Evolutionary conservation across 2,113 vertebrate genomes (phyloP), one percentile per base, ranked within the genome.

Genomic region (Hemicordylus capensis): DNA sequence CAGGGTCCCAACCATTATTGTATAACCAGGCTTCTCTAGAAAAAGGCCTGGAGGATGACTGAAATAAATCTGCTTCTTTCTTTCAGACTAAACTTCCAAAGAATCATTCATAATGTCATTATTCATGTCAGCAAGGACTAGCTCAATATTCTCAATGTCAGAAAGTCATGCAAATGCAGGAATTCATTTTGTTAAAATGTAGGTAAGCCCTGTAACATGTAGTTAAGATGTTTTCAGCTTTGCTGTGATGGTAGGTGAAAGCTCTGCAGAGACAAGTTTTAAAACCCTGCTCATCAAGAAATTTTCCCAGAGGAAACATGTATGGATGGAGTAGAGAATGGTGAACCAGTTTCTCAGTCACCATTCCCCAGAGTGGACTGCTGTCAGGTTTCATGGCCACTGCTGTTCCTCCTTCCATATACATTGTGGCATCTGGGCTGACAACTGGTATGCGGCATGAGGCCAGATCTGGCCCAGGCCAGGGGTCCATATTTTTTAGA

Each of bases 61-160:
- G 90, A 77, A 86, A 87, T 88, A 90, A 95, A 91, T 89, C 93
- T 89, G 93, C 94, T 92, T 92, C 90, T 95, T 93, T 86, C 91
- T 92, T 87, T 91, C 85, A 94, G 94, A 95, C 94, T 90, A 92
- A 96, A 93, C 94, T 94, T 93, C 66, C 84, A 0, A 1, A 11
- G 76, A 88, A 80, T 92, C 86, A 96, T 92, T 92, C 58, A 63
- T 42, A 66, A 66, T 24, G 14, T 44, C 11, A 46, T 69, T 70
- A 70, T n/a, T 54, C 58, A 34, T 77, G 54, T 42, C 37, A 70
- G 12, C 84, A 0, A 2, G 34, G 80, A 89, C 78, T 90, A 88
- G 94, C 91, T 90, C 89, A 79, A 89, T 3, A 10, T 19, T 54
- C 90, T 89, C 89, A 93, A 90, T 61, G 87, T 84, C 93, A 87